Conservation (phyloP, 2,797 vertebrate genomes). For the Neosilurus mollespiculum region DNA sequence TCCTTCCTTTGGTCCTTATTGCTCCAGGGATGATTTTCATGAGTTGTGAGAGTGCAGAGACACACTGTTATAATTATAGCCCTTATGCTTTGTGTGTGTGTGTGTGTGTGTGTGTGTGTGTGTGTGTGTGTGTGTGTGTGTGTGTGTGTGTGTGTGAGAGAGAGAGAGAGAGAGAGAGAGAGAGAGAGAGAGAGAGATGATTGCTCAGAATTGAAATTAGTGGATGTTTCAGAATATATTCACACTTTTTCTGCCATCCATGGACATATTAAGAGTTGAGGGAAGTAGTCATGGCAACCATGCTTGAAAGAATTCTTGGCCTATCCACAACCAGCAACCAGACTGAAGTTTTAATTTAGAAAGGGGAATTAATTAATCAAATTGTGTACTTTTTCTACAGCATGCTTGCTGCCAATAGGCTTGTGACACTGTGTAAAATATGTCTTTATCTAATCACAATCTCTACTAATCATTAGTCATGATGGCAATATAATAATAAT, state of each 20-base stretch:
- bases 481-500: neutral
- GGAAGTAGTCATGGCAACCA: conserved; percentile 38
- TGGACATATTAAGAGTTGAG: conserved; percentile 35
- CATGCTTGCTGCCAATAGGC: neutral
- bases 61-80: conserved; percentile 36
- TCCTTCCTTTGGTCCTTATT: conserved; percentile 28
- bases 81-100: neutral
- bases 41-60: conserved; percentile 34
- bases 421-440: neutral
- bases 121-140: conserved; percentile 3
- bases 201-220: conserved; percentile 26
- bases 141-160: neutral
- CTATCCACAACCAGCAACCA: conserved; percentile 10
- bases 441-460: neutral
- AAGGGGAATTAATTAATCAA: neutral
- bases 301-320: conserved; percentile 30
- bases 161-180: neutral
- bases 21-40: conserved; percentile 38
- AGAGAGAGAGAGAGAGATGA: neutral
- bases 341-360: too few species aligned
- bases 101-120: conserved; percentile 10
- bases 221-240: conserved; percentile 44
- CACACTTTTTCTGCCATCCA: conserved; percentile 28
- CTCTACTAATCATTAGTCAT: neutral
- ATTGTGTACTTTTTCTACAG: neutral